Percentiles rank a stretch among this genome's conserved stretches.
These are phyloP conservation scores for Heterohyrax brucei DNA, from an alignment of 2,797 vertebrate genomes.

Conservation along the genomic window DNA sequence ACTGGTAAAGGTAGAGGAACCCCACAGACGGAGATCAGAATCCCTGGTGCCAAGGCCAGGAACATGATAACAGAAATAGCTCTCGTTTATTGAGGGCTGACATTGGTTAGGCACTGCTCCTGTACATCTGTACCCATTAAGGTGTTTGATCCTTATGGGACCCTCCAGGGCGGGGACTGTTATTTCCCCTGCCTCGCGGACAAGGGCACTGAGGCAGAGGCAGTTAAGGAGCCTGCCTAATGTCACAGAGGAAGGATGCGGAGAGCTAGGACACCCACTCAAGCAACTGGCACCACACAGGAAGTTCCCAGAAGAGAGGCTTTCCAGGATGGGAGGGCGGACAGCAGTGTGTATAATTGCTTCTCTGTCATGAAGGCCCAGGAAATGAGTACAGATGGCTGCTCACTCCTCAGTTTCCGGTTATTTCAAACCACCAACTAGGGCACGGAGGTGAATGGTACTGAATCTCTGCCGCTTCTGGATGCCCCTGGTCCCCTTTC, in stretches of 20 bases:
- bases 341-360: fast-evolving
- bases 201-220: not conserved
- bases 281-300: not conserved
- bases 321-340: too few relatives aligned
- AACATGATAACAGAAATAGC: fast-evolving
- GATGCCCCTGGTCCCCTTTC: not conserved
- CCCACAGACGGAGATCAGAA: not conserved
- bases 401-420: not conserved
- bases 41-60: not conserved
- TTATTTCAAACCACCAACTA: fast-evolving
- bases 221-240: not conserved
- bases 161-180: too few relatives aligned
- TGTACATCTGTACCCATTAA: not conserved
- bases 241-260: not conserved
- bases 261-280: not conserved
- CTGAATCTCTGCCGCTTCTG: not conserved
- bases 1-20: not conserved
- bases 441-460: too few relatives aligned
- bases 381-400: not conserved
- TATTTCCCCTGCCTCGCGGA: not conserved
- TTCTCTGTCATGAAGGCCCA: not conserved
- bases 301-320: not conserved
- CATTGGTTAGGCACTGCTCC: too few relatives aligned
- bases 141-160: too few relatives aligned
- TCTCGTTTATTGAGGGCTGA: too few relatives aligned